A percentile compares a stretch with the other conserved stretches of the same genome.
These are phyloP conservation scores for Nannospalax galili DNA, from an alignment of 2,113 vertebrate species.

Conservation along the genomic window DNA sequence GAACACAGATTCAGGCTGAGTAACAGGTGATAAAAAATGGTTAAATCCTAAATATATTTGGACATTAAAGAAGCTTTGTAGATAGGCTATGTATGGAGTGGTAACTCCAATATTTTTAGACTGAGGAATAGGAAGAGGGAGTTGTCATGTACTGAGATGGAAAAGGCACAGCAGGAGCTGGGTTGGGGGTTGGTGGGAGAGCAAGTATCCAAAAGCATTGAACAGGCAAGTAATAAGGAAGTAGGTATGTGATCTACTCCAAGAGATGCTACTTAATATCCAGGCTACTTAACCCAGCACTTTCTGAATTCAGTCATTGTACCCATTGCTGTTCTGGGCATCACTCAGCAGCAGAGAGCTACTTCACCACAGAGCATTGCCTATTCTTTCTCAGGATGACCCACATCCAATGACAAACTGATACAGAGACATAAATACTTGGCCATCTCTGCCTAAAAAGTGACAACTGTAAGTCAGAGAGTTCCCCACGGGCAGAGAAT, in stretches of 20 bases:
- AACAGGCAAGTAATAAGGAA: not conserved
- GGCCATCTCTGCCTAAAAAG: not conserved
- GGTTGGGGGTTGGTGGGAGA: not conserved
- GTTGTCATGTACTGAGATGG: not conserved
- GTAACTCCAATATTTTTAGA: not conserved
- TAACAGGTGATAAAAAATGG: not conserved
- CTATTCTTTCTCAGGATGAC: not conserved
- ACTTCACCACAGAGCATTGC: not conserved
- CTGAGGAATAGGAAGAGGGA: not conserved
- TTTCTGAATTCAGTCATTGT: not conserved
- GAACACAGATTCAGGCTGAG: not conserved
- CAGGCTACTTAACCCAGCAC: not conserved
- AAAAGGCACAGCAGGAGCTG: not conserved
- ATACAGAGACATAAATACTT: not conserved
- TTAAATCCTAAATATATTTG: not conserved
- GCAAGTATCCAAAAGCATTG: not conserved
- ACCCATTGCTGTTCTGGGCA: not conserved
- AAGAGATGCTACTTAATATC: not conserved
- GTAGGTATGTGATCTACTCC: not conserved
- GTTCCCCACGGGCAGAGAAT: not conserved
- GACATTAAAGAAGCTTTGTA: not conserved
- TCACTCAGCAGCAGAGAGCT: not conserved
- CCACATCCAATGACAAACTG: not conserved
- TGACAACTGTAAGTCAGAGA: not conserved
- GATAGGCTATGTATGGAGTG: not conserved